Base-by-base conservation (phyloP, 2,888 invertebrate species). In the Ceriagrion tenellum region DNA sequence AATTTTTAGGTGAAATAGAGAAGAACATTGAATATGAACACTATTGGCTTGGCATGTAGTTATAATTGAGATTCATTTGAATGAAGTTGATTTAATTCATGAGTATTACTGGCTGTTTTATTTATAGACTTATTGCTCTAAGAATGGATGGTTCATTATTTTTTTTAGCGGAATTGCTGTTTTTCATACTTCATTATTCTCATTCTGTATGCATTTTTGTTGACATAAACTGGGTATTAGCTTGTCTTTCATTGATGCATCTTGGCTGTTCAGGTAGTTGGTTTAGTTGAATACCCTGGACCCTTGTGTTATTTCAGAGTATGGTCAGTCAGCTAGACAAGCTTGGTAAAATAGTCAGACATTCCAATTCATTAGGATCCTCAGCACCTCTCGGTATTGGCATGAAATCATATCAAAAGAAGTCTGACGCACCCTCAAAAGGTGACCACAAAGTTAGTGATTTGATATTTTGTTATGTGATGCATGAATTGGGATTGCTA, bases 401-500 rank as follows among this genome's bases (percentile, higher is more conserved):
- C 91, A 93, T 93, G 93, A 93, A 93, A 74, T 69, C 93, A 93
- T 93, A 93, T 74, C 55, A n/a, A 55, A 93, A n/a, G 47, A 74
- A 47, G 93, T 47, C 63, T 93, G 69, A 63, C 18, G 35, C 91
- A 59, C 40, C 91, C 91, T 63, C 35, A 10, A 69, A 69, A 69
- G 69, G 69, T 69, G 69, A 69, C 69, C 69, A 69, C 23, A 23
- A n/a, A 69, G 26, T 69, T 69, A 26, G 26, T 69, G 69, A 47
- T 23, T 12, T 69, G 23, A 69, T 10, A 47, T 47, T 47, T 47
- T 69, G 10, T 26, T 69, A 69, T 26, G n/a, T 69, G 69, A 8
- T 69, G 69, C 69, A 69, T 69, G 69, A 69, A 69, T 3, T 26
- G 69, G 69, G 69, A 69, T 69, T n/a, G 69, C 69, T 26, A 12